Evolutionary conservation across 64 coral and sea anemone species (phyloP).

Genomic region (Cladopsammia gracilis): DNA sequence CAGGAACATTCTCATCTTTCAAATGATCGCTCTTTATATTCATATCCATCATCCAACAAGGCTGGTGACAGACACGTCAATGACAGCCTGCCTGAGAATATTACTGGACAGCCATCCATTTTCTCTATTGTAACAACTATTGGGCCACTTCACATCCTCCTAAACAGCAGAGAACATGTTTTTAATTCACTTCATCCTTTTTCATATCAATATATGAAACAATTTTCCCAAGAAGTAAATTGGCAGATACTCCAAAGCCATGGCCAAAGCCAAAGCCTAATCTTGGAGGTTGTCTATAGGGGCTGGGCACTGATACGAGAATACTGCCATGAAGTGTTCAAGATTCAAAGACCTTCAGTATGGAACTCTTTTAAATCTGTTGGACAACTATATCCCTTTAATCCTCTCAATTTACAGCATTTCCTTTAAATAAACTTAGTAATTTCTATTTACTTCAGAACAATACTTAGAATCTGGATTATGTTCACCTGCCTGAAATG

Average conservation of each 20-base stretch:
- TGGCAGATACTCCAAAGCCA: conserved; percentile 30
- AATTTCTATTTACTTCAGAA: conserved; percentile 51
- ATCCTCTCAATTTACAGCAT: conserved; percentile 52
- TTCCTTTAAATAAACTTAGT: conserved; percentile 61
- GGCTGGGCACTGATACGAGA: conserved; percentile 29
- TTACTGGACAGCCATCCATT: conserved; percentile 13
- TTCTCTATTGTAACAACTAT: conserved; percentile 29
- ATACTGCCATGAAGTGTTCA: conserved; percentile 37
- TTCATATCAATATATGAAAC: conserved; percentile 32
- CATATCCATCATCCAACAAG: neutral
- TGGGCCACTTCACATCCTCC: conserved; percentile 47
- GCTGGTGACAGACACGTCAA: neutral
- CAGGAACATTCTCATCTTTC: neutral
- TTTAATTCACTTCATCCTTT: conserved; percentile 44
- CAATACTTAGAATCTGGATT: conserved; percentile 47
- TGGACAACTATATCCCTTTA: conserved; percentile 54
- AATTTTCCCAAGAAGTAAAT: conserved; percentile 23
- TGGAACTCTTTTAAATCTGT: conserved; percentile 54
- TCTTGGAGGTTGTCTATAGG: conserved; percentile 30
- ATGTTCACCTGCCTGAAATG: conserved; percentile 48
- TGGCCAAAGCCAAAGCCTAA: conserved; percentile 41
- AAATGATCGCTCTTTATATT: conserved; percentile 12
- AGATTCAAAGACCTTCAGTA: conserved; percentile 35
- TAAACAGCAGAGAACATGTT: conserved; percentile 66
- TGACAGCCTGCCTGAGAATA: neutral